Evolutionary conservation across 2,113 vertebrate species (phyloP), one percentile per base, ranked within the genome.

Genomic region (Bagarius yarrelli): DNA sequence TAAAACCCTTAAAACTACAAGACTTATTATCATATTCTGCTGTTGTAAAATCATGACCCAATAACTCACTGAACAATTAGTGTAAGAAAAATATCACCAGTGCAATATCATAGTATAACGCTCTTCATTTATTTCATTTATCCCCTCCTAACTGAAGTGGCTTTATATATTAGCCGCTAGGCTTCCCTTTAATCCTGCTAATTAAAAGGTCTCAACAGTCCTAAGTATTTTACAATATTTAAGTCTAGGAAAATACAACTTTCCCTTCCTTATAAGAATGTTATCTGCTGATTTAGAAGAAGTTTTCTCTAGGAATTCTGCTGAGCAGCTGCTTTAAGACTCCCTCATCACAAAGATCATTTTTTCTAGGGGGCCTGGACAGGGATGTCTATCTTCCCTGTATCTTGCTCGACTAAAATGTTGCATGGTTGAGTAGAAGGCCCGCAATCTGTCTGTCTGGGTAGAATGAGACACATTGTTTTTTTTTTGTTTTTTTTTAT

Each of bases 281-380:
- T 73, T 70, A 67, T 61, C 57, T 73, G 59, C 55, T 85, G 71
- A n/a, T n/a, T 78, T 27, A 63, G 78, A 53, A 56, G 69, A 27
- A 13, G 27, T 82, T 69, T 53, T 63, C 47, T 76, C 53, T 74
- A 79, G 86, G 90, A 92, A 91, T 92, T 83, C 67, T 36, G 83
- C 83, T 80, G 63, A 90, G 87, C 90, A 90, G 91, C 91, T 89
- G 89, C 88, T 88, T 70, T 82, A 81, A 81, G 85, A 86, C 80
- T 86, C 80, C 87, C 85, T 89, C 83, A 85, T 76, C 74, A 55
- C 86, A 78, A 73, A 71, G 85, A 79, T 88, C 81, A 85, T 81
- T 82, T 87, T 84, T 83, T 84, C 57, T 69, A 88, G 84, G 86
- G 88, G 87, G 85, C 84, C 67, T 34, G 15, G 70, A 36, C 63